Evolutionary conservation across 1,140 invertebrate species (phyloP).

Genomic region (Trichomalopsis sarcophagae): DNA sequence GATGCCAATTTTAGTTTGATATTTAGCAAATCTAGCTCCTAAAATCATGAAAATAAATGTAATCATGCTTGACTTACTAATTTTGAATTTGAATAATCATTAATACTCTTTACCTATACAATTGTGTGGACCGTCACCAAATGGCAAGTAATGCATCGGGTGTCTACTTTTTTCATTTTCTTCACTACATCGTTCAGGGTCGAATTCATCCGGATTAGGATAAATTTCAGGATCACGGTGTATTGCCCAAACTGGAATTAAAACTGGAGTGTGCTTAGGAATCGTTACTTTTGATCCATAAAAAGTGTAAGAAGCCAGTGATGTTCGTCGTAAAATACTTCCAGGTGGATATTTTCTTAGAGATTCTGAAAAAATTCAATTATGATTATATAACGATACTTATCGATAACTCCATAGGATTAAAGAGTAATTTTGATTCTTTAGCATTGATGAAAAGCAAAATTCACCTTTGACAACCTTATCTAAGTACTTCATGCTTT

Average conservation of each 20-base stretch:
- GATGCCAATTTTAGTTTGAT: slow-evolving; percentile 51
- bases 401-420: slow-evolving; percentile 56
- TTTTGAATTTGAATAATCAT: background rate
- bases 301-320: slow-evolving; percentile 72
- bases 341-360: slow-evolving; percentile 78
- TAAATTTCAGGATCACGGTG: slow-evolving; percentile 80
- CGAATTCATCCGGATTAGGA: slow-evolving; percentile 79
- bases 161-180: slow-evolving; percentile 69
- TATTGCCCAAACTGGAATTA: slow-evolving; percentile 77
- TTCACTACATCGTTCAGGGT: slow-evolving; percentile 80
- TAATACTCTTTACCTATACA: slow-evolving; percentile 72
- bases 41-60: background rate
- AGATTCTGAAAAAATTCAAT: slow-evolving; percentile 70
- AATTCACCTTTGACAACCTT: slow-evolving; percentile 52
- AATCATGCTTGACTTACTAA: background rate
- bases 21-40: slow-evolving; percentile 51
- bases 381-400: too few species aligned
- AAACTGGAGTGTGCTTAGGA: slow-evolving; percentile 72
- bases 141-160: slow-evolving; percentile 74
- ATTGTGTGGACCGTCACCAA: slow-evolving; percentile 76
- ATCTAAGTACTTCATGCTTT: slow-evolving; percentile 57
- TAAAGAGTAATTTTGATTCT: slow-evolving; percentile 25
- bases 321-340: slow-evolving; percentile 73
- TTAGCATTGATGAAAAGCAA: too few species aligned
- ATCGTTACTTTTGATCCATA: slow-evolving; percentile 72